Percentiles rank a stretch among this genome's conserved stretches.
phyloP scores from a whole-genome alignment of 2,797 vertebrate species.

The Prunella strophiata region DNA sequence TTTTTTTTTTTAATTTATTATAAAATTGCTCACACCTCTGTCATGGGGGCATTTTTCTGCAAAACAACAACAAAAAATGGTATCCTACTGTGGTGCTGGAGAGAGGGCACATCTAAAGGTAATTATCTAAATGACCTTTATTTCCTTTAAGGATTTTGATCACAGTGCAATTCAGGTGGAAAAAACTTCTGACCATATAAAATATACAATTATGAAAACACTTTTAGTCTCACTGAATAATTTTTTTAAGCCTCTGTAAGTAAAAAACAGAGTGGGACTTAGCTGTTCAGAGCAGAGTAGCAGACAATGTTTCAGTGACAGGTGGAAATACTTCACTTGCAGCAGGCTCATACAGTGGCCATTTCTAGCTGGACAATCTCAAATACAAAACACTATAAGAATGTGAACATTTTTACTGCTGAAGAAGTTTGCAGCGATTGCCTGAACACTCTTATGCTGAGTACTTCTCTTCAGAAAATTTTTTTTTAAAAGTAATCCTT shows the following conservation, averaged over 20 bases:
- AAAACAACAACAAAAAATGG: neutral
- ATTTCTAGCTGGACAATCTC: neutral
- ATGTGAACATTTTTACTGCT: neutral
- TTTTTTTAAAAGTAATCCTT: neutral
- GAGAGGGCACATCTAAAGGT: neutral
- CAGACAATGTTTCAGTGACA: neutral
- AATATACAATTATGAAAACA: neutral
- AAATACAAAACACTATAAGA: neutral
- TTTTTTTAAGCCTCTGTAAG: neutral
- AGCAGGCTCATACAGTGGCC: rapidly evolving
- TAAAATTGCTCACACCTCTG: neutral
- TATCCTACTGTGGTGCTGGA: neutral
- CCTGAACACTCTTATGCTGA: neutral
- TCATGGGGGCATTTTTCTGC: neutral
- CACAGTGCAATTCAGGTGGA: neutral
- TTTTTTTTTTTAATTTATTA: neutral
- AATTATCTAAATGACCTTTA: neutral
- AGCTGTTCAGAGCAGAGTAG: neutral
- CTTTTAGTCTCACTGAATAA: neutral
- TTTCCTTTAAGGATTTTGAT: neutral
- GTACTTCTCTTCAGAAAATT: neutral
- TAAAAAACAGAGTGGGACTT: neutral
- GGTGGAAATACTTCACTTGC: neutral
- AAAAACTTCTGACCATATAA: neutral
- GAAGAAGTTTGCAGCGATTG: neutral